Base-by-base conservation (phyloP, 2,888 invertebrate species). In the Dinocampus coccinellae region DNA sequence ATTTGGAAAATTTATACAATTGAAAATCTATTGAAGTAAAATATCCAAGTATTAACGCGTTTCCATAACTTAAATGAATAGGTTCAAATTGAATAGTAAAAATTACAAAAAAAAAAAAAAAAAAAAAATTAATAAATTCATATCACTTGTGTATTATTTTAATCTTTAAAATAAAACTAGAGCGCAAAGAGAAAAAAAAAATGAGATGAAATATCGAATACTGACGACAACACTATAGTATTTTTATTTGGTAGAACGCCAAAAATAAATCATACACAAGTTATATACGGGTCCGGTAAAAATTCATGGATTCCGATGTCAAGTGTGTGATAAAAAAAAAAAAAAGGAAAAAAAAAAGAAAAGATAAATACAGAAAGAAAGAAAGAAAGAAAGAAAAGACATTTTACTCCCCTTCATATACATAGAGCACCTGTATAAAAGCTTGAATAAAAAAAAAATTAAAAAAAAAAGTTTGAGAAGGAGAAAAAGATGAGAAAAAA, bases 281-380 rank as follows among this genome's bases (percentile, higher is more conserved):
- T 47, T 26, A 36, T 52, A 57, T 26, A 36, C n/a, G n/a, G n/a
- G 33, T 42, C 36, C 29, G 39, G 36, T 3, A 29, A 66, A 71
- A 71, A 22, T 61, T 39, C 47, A 62, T 60, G 42, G 61, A 24
- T 33, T 33, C 6, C n/a, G 33, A 66, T 26, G 53, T 66, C 58
- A 65, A 47, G 33, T 62, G 36, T 16, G 16, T 6, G 16, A 53
- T 34, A 26, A 63, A 47, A 55, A 55, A n/a, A 55, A 55, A n/a
- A n/a, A n/a, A n/a, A n/a, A n/a, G n/a, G n/a, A n/a, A n/a, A n/a
- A n/a, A n/a, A n/a, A n/a, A n/a, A n/a, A n/a, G n/a, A n/a, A n/a
- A n/a, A n/a, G n/a, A n/a, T n/a, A n/a, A n/a, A n/a, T n/a, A n/a
- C n/a, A n/a, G n/a, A n/a, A n/a, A n/a, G n/a, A n/a, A n/a, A n/a